Base-by-base conservation (phyloP, 2,797 vertebrate genomes). In the Centroberyx gerrardi region DNA sequence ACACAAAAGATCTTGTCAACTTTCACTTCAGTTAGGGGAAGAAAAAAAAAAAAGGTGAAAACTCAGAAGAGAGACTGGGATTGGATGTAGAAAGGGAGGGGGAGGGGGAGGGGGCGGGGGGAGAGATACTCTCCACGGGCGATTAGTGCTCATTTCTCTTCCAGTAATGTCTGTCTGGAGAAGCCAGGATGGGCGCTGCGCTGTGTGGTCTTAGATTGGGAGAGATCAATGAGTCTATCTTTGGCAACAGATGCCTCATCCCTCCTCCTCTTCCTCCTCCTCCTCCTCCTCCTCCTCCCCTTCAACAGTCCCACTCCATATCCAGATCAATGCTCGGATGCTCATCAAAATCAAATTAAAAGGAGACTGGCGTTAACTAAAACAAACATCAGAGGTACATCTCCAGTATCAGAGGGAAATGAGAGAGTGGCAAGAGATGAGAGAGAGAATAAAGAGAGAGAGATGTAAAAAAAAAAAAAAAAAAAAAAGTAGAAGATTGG, bases 381-480 rank as follows among this genome's bases (percentile, higher is more conserved):
- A 61, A 65, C 36, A 67, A 27, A 76, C 44, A 62, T 71, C 60
- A 54, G 28, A 68, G 44, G 36, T 62, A 3, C 51, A 36, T 18
- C 44, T 62, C 33, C 18, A 4, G 33, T 7, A 27, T 52, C 27
- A 7, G 48, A 33, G 3, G 52, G 52, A 29, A 38, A 38, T 14
- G 14, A 62, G 0, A 1, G 31, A 46, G 36, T 40, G 7, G n/a
- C 15, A 0, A 8, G 2, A 31, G 62, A 65, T 38, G 36, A 54
- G 44, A 59, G 9, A 12, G 18, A 18, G 5, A 31, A 28, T 3
- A 8, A 3, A 44, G 22, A 77, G 53, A 22, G 17, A 40, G 22
- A 42, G 62, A 5, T 18, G 14, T 6, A 22, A 22, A 22, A 22
- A 22, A 22, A 22, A 22, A 22, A 22, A 22, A 22, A 22, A 22